A percentile compares a stretch with the other conserved stretches of the same genome.
These are phyloP conservation scores for Lordiphosa collinella DNA, from an alignment of 1,140 invertebrate species.

Conservation along the genomic window DNA sequence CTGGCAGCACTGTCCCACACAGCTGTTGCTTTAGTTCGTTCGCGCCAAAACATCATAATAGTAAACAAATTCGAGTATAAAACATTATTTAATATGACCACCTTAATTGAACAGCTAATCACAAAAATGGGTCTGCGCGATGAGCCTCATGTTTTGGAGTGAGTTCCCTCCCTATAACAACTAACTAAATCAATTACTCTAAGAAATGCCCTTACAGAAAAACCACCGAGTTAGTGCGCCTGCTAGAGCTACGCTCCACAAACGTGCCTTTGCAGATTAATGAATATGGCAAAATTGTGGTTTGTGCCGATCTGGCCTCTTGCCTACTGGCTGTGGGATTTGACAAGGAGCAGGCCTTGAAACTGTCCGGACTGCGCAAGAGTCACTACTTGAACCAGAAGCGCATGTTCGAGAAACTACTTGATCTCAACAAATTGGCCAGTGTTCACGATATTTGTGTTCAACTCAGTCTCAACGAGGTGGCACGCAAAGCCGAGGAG, in stretches of 20 bases:
- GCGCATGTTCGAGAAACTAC: slow-evolving; percentile 78
- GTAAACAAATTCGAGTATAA: slow-evolving; percentile 1
- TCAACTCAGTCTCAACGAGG: slow-evolving; percentile 73
- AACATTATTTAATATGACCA: slow-evolving; percentile 39
- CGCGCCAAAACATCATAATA: slow-evolving; percentile 28
- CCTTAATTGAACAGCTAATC: slow-evolving; percentile 67
- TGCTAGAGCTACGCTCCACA: slow-evolving; percentile 65
- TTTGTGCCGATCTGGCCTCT: slow-evolving; percentile 65
- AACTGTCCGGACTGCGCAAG: slow-evolving; percentile 77
- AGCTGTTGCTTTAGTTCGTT: background rate
- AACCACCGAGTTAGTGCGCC: slow-evolving; percentile 64
- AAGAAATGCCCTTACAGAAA: slow-evolving; percentile 37
- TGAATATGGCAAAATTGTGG: slow-evolving; percentile 72
- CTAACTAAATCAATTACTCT: too few species aligned
- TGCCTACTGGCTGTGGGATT: slow-evolving; percentile 47
- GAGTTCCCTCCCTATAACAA: slow-evolving; percentile 1
- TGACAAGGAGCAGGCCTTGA: slow-evolving; percentile 78
- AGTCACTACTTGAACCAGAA: slow-evolving; percentile 76
- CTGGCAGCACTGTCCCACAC: background rate
- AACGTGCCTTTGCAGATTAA: slow-evolving; percentile 69
- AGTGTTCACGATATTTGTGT: slow-evolving; percentile 79
- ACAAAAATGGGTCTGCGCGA: slow-evolving; percentile 66
- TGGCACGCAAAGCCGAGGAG: slow-evolving; percentile 70
- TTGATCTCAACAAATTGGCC: slow-evolving; percentile 74
- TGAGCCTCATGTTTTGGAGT: slow-evolving; percentile 62